These are phyloP conservation scores for Gnathonemus echidnorhynchus DNA, from an alignment of 2,113 vertebrate species.

Conservation along the genomic window DNA sequence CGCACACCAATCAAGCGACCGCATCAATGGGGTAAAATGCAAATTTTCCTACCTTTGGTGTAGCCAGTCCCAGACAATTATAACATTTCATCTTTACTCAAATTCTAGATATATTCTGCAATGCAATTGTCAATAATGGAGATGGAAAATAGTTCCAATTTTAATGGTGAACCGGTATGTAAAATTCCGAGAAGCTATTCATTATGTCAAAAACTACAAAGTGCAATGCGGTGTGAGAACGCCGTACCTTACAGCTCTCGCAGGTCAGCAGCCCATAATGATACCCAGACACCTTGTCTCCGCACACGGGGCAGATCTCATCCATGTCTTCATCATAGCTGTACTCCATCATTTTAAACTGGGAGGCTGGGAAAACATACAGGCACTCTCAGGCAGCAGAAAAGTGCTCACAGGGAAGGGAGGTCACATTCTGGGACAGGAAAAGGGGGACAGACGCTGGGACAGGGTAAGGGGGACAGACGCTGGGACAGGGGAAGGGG, in stretches of 20 bases:
- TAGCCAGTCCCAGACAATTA: not conserved
- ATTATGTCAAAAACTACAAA: not conserved
- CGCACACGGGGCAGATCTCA: conserved; percentile 96
- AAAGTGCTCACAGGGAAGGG: not conserved
- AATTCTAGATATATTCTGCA: not conserved
- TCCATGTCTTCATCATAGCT: conserved; percentile 96
- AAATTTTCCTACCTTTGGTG: not conserved
- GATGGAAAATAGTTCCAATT: not conserved
- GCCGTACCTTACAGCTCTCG: conserved; percentile 96
- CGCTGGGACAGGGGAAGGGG: too few species aligned
- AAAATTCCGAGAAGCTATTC: not conserved
- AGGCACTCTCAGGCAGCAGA: not conserved
- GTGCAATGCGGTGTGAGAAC: not conserved
- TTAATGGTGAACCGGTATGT: not conserved
- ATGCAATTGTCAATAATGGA: not conserved
- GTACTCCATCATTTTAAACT: conserved; percentile 99
- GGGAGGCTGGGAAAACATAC: conserved; percentile 66
- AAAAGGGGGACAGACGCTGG: not conserved
- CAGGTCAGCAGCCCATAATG: conserved; percentile 98
- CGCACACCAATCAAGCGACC: not conserved
- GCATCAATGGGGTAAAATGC: not conserved
- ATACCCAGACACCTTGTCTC: conserved; percentile 97
- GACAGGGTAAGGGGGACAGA: not conserved
- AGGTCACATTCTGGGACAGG: not conserved
- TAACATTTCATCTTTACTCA: not conserved